Base-by-base conservation (phyloP, 2,888 invertebrate species). In the Celastrina argiolus region DNA sequence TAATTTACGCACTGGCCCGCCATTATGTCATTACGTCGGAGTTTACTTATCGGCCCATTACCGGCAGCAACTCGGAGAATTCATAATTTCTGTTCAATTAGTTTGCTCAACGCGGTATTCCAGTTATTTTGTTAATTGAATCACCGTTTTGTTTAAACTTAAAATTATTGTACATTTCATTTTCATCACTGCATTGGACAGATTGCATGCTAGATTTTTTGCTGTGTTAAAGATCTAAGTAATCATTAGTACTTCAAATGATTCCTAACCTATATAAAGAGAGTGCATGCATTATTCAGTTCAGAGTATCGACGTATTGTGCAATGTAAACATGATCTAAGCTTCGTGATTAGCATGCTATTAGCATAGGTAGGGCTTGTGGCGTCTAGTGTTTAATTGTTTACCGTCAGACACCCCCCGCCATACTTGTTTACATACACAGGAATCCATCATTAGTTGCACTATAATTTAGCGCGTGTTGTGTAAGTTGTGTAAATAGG, bases 1-100 rank as follows among this genome's bases (percentile, higher is more conserved):
- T 72, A 70, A 74, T 74, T 73, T 73, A 72, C 72, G 68, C 63
- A 58, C 64, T 58, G 68, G 66, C 68, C 67, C 66, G 68, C 72
- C 73, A 70, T 73, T 73, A 73, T 69, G 69, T 71, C 69, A 71
- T 71, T 69, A 69, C 69, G 68, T 71, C 68, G 69, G 69, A 65
- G 69, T 72, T 72, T 68, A 69, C 69, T 72, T 72, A 72, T 69
- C 72, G 66, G 68, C 56, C 67, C 70, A 72, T 71, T 72, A 69
- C 67, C 64, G 64, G 67, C 70, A 65, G 22, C 70, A 65, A 16
- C 12, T 34, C 41, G 31, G 61, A 14, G 56, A 34, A 34, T 61
- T 39, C 36, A 36, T 61, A 36, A 61, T 61, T 39, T 61, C 61
- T 22, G 22, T 12, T 36, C 61, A 61, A 39, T 61, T 39, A 36